Evolutionary conservation across 2,888 invertebrate genomes (phyloP), one percentile per base, ranked within the genome.

Genomic region (Epistrophe eligans): DNA sequence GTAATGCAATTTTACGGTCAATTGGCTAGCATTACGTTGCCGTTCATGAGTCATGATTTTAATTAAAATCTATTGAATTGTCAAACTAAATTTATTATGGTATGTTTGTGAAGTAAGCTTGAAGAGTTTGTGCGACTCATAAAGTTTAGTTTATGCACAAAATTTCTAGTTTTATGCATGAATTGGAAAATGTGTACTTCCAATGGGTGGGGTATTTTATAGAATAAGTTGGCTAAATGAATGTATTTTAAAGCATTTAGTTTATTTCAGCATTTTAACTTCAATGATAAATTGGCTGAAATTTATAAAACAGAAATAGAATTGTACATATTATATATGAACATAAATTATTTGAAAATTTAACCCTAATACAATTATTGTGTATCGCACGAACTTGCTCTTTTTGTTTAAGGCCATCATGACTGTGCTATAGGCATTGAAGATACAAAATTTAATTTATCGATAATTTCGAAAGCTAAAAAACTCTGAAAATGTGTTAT

Each of bases 41-140:
- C 35, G 57, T 50, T 62, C 17, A 52, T 4, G 40, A 74, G 40
- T 73, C 77, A 55, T 79, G 73, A 79, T 84, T 84, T 84, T 84
- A 84, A 84, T 84, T 84, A 74, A 79, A 84, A 79, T 79, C 57
- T 71, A 79, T 79, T 84, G 43, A 64, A 79, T 57, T 70, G 55
- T 38, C 58, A 60, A 77, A 77, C 45, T 17, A 45, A 62, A 52
- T 62, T 64, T 62, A 40, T 62, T 40, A 15, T 40, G 35, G 19
- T 48, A 17, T 48, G 9, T 3, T 17, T 17, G 17, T 48, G 17
- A 48, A 17, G 17, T 17, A 10, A 17, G 50, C 50, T 50, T 50
- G 19, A 50, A 50, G 50, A 50, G 17, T 10, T 48, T 17, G 17
- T 17, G 10, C 4, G n/a, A 48, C 17, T 48, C 17, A 48, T 48